Conservation (phyloP, 2,888 invertebrate genomes). For the Apodemia hepburni region DNA sequence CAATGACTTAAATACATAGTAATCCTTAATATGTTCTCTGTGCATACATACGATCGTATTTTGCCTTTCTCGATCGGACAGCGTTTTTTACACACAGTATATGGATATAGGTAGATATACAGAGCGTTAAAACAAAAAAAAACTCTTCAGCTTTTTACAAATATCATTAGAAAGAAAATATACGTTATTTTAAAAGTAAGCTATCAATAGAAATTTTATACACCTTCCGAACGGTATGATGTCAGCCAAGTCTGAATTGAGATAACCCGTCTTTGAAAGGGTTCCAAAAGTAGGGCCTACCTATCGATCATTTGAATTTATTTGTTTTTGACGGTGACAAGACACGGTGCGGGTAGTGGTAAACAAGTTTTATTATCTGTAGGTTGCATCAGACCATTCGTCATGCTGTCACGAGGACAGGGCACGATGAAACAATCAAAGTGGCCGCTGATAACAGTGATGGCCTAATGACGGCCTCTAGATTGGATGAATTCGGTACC, state of each 20-base stretch:
- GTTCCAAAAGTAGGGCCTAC: constrained; percentile 62
- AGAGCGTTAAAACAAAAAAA: no score
- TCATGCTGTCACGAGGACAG: constrained; percentile 74
- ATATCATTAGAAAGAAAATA: no score
- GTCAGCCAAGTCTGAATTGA: constrained; percentile 39
- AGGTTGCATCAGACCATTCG: constrained; percentile 70
- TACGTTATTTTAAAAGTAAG: background rate
- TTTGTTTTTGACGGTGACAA: constrained; percentile 76
- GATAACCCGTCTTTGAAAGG: constrained; percentile 67
- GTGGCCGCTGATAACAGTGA: constrained; percentile 71
- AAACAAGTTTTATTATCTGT: constrained; percentile 50
- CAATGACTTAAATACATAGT: no score
- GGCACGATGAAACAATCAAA: constrained; percentile 69
- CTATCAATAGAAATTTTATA: background rate
- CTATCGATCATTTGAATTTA: constrained; percentile 78
- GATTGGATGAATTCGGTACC: constrained; percentile 21
- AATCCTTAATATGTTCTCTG: no score
- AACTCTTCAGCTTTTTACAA: no score
- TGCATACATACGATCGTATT: no score
- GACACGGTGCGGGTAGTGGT: constrained; percentile 51
- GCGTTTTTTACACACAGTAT: no score
- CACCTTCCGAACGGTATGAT: background rate
- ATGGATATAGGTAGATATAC: no score
- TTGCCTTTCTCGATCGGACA: no score
- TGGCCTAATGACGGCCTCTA: constrained; percentile 36